A percentile compares a stretch with the other conserved stretches of the same genome.
Evolutionary conservation across 2,113 vertebrate species (phyloP).

Genomic region (Osmerus eperlanus): DNA sequence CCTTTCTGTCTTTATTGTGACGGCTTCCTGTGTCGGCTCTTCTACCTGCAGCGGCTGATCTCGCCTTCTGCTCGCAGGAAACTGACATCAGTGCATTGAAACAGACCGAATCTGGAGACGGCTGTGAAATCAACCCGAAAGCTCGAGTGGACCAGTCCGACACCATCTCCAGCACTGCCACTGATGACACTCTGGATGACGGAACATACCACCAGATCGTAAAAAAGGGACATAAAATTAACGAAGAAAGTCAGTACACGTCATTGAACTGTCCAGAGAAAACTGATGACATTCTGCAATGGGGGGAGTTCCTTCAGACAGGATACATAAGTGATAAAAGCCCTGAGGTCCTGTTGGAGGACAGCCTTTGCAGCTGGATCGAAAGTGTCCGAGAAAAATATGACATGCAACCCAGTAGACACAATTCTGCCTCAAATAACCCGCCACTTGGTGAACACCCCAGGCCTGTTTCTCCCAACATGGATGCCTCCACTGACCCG

Average conservation of each 20-base stretch:
- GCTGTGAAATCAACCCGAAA: slow-evolving; percentile 29
- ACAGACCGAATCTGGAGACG: slow-evolving; percentile 21
- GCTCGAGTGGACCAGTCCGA: slow-evolving; percentile 2
- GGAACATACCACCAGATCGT: slow-evolving; percentile 6
- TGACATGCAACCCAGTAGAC: slow-evolving; percentile 5
- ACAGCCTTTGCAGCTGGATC: slow-evolving; percentile 21
- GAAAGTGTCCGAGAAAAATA: slow-evolving; percentile 24
- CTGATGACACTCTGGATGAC: slow-evolving; percentile 17
- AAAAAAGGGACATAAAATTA: neutral
- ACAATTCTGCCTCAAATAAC: slow-evolving; percentile 9
- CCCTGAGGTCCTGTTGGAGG: slow-evolving; percentile 19
- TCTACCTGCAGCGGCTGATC: slow-evolving; percentile 6
- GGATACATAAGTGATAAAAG: slow-evolving; percentile 17
- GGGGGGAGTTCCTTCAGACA: slow-evolving; percentile 16
- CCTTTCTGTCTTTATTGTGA: neutral
- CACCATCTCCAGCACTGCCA: neutral
- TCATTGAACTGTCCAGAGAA: slow-evolving; percentile 10
- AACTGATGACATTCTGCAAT: neutral
- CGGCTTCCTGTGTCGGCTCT: neutral
- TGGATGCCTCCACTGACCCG: slow-evolving; percentile 8
- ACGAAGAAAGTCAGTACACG: slow-evolving; percentile 10
- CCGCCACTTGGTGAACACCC: slow-evolving; percentile 6
- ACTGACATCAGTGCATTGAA: slow-evolving; percentile 28
- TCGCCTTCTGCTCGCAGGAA: slow-evolving; percentile 10
- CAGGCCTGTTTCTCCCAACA: neutral